A percentile compares a stretch with the other conserved stretches of the same genome.
These are phyloP conservation scores for Lucilia sericata DNA, from an alignment of 1,140 invertebrate species.

Conservation along the genomic window DNA sequence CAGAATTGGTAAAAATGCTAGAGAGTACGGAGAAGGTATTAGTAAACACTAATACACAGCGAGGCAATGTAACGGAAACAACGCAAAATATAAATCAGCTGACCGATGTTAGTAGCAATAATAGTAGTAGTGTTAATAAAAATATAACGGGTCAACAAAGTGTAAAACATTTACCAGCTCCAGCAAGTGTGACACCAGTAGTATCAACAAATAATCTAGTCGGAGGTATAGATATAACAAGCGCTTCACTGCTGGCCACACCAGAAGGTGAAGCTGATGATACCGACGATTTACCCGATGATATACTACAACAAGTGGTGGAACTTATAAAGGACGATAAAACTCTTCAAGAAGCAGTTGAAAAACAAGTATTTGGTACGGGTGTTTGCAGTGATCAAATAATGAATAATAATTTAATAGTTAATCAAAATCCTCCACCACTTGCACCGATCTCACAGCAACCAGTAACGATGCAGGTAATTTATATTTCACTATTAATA, in stretches of 20 bases:
- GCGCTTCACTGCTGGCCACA: constrained; percentile 52
- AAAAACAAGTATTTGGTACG: constrained; percentile 70
- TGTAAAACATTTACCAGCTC: neutral
- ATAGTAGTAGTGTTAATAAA: neutral
- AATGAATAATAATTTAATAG: neutral
- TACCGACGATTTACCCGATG: constrained; percentile 71
- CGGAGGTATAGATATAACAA: constrained; percentile 54
- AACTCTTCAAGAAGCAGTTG: constrained; percentile 76
- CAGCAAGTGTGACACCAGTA: neutral
- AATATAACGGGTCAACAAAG: neutral
- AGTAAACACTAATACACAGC: constrained; percentile 31
- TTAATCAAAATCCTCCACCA: neutral
- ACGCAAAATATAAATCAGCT: neutral
- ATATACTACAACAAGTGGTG: constrained; percentile 77
- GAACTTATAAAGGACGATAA: constrained; percentile 76
- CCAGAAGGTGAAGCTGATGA: constrained; percentile 72
- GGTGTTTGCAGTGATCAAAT: constrained; percentile 10
- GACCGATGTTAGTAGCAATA: neutral
- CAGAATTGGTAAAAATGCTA: constrained; percentile 65
- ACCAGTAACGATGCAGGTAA: neutral
- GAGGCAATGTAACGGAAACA: neutral
- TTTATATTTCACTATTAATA: no score
- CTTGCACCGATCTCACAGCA: constrained; percentile 27
- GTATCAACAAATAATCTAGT: constrained; percentile 30
- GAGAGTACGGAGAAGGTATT: constrained; percentile 60